These are phyloP conservation scores for Erythrocercus mccallii DNA, from an alignment of 2,113 vertebrate species.

Conservation along the genomic window DNA sequence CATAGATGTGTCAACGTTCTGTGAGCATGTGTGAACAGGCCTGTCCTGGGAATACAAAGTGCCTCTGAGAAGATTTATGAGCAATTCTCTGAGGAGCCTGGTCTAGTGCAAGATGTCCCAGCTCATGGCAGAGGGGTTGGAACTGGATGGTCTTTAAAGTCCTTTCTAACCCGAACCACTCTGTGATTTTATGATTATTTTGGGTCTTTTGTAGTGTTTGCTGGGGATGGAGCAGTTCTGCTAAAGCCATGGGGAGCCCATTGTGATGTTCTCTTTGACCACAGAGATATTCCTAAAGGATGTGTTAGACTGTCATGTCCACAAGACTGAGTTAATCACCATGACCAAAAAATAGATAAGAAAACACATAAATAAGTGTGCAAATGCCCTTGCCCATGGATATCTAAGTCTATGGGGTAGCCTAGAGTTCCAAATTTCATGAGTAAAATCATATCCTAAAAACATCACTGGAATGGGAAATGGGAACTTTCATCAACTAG, in stretches of 20 bases:
- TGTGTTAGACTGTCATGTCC: neutral
- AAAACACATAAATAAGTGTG: neutral
- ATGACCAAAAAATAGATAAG: neutral
- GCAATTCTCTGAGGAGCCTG: neutral
- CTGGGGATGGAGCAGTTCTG: neutral
- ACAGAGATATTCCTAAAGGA: neutral
- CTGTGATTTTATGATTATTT: neutral
- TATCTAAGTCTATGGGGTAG: neutral
- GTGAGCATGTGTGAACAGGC: neutral
- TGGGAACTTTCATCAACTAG: neutral
- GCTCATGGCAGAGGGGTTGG: neutral
- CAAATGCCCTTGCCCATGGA: neutral
- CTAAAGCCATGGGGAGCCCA: neutral
- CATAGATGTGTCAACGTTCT: rapidly evolving
- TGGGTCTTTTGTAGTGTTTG: neutral
- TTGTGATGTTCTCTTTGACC: neutral
- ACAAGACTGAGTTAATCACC: neutral
- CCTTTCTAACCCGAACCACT: neutral
- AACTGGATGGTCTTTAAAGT: neutral
- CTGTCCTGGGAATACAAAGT: neutral
- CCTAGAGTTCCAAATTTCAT: neutral
- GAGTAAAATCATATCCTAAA: neutral
- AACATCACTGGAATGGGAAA: neutral
- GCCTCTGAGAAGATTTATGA: neutral
- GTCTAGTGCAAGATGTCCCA: neutral